A percentile compares a stretch with the other conserved stretches of the same genome.
phyloP scores from a whole-genome alignment of 2,113 vertebrate species.

The Cervus canadensis region DNA sequence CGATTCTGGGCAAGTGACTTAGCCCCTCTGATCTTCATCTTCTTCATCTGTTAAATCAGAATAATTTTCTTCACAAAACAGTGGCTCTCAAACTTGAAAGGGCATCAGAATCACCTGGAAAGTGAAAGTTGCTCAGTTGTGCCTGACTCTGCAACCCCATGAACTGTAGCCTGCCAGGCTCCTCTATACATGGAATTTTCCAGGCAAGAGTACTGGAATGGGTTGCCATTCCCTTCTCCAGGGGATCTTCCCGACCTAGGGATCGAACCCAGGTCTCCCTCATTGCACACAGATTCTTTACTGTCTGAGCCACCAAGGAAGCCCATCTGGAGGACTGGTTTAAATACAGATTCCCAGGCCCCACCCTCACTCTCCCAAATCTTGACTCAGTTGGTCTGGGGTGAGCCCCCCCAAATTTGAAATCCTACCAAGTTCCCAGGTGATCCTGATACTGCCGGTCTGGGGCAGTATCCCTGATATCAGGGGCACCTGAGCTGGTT shows the following conservation, averaged over 20 bases:
- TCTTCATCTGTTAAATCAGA: not conserved
- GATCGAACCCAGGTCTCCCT: not conserved
- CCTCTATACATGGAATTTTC: not conserved
- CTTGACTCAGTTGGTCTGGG: not conserved
- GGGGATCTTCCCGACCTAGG: not conserved
- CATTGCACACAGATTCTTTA: not conserved
- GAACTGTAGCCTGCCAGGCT: not conserved
- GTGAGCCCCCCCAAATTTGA: not conserved
- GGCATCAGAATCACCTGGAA: not conserved
- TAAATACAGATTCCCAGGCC: not conserved
- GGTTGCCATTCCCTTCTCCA: not conserved
- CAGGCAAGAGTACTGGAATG: not conserved
- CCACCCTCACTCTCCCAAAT: not conserved
- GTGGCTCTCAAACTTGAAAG: not conserved
- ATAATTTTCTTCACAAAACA: not conserved
- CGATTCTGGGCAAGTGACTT: not conserved
- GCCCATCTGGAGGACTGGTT: not conserved
- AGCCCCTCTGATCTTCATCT: not conserved
- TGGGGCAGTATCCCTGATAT: not conserved
- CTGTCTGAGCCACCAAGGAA: not conserved
- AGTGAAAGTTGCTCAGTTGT: not conserved
- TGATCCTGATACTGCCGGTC: not conserved
- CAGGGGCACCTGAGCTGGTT: not conserved
- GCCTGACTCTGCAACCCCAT: not conserved
- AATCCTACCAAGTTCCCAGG: not conserved